These are phyloP conservation scores for Pygathrix nemaeus DNA, from an alignment of 2,113 vertebrate species.

Conservation along the genomic window DNA sequence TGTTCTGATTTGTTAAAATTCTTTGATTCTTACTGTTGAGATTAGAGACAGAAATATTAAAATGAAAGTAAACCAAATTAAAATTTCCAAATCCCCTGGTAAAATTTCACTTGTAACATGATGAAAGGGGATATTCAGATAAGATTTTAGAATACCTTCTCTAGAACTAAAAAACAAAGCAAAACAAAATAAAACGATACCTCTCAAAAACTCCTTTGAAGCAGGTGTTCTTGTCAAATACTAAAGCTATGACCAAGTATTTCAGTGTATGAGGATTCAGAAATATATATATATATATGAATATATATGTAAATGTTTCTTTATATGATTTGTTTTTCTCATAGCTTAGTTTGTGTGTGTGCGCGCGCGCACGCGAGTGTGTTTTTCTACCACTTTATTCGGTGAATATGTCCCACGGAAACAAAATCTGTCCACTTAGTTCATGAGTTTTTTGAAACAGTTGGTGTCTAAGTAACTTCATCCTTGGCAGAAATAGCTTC, in stretches of 20 bases:
- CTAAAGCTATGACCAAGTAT: neutral
- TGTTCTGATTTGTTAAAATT: neutral
- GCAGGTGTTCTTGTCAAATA: neutral
- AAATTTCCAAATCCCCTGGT: neutral
- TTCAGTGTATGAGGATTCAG: neutral
- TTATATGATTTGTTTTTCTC: neutral
- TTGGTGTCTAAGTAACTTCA: slow-evolving; percentile 70
- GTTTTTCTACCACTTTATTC: neutral
- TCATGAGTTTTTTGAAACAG: slow-evolving; percentile 54
- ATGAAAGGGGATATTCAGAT: neutral
- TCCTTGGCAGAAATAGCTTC: slow-evolving; percentile 69
- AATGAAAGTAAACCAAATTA: neutral
- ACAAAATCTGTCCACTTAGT: slow-evolving; percentile 48
- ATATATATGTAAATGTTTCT: neutral
- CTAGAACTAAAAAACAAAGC: neutral
- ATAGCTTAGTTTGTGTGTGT: neutral
- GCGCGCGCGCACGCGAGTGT: neutral
- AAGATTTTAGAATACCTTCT: neutral
- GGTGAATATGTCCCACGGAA: slow-evolving; percentile 38
- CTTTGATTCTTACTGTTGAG: neutral
- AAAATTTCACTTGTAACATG: neutral
- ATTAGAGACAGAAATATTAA: slow-evolving; percentile 9
- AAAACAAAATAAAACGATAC: neutral
- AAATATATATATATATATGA: neutral
- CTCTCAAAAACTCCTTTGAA: neutral